Base-by-base conservation (phyloP, 2,888 invertebrate genomes). In the Incurvaria masculella region DNA sequence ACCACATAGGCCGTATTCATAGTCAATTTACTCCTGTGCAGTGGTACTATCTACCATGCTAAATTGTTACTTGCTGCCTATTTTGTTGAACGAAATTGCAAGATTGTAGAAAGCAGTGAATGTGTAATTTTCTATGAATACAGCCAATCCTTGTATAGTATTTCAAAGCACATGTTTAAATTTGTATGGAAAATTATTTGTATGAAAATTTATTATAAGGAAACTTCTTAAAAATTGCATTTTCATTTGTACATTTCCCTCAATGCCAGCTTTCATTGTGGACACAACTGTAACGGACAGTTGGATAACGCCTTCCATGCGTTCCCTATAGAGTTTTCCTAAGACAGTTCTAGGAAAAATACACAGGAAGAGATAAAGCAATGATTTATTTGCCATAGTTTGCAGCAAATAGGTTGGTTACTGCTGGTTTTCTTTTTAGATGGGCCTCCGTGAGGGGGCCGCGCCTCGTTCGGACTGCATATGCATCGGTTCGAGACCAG, bases 81-180 rank as follows among this genome's bases (percentile, higher is more conserved):
- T 59, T 56, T 47, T 52, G 56, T 53, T 47, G 43, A 52, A 51
- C 52, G 55, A 51, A 14, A 16, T 48, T 47, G 51, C 19, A 27
- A 16, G 14, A 17, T 27, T 42, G 16, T 44, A 21, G 26, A 27
- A 21, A 18, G 21, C n/a, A 17, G 26, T 17, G 26, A 18, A 39
- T 21, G 45, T 40, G 69, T 75, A 72, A 66, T 72, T 64, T 60
- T 61, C 67, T 65, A 55, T 68, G 64, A 69, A 58, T 60, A 62
- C 58, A 61, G 61, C 66, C 65, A 74, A 33, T 66, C 72, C 65
- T 57, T 87, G 86, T 87, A 87, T 87, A 87, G 87, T 87, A 87
- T 87, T 87, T 87, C 86, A 86, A 84, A 80, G 82, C 75, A 84
- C 83, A 86, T 84, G 86, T 87, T 87, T 87, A 87, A 87, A 87